Percentiles rank a stretch among this genome's conserved stretches.
phyloP scores from a whole-genome alignment of 2,113 vertebrate genomes.

The Ranitomeya imitator region DNA sequence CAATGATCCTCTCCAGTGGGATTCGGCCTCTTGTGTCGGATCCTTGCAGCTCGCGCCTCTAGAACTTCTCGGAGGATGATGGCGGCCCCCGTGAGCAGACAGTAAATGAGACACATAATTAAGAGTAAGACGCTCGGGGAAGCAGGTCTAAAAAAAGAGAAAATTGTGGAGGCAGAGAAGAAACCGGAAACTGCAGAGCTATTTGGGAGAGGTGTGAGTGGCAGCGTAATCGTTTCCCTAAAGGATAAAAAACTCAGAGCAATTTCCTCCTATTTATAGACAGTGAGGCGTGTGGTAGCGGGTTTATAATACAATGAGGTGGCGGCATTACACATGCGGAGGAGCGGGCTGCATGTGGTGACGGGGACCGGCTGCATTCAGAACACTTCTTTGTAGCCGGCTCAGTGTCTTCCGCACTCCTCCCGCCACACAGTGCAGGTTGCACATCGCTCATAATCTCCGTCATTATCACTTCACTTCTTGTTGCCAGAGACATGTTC shows the following conservation, averaged over 20 bases:
- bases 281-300: constrained; percentile 3
- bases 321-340: neutral
- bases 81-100: constrained; percentile 19
- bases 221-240: constrained; percentile 41
- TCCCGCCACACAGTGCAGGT: too few relatives aligned
- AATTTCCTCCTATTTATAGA: constrained; percentile 48
- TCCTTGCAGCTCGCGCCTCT: neutral
- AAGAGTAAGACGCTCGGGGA: constrained; percentile 20
- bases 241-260: constrained; percentile 14
- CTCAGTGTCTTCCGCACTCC: too few relatives aligned
- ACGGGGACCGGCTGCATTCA: neutral
- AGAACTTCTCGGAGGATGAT: neutral
- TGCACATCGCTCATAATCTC: too few relatives aligned
- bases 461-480: too few relatives aligned
- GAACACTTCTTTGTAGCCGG: neutral
- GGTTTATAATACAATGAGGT: constrained; percentile 35
- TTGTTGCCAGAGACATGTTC: too few relatives aligned
- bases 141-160: constrained; percentile 36
- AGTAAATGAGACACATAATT: constrained; percentile 51
- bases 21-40: neutral
- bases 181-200: constrained; percentile 25
- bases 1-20: neutral
- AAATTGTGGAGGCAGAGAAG: constrained; percentile 22
- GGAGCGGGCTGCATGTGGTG: neutral
- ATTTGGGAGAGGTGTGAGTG: constrained; percentile 29